Conservation (phyloP, 2,888 invertebrate genomes). For the Acronicta alni region DNA sequence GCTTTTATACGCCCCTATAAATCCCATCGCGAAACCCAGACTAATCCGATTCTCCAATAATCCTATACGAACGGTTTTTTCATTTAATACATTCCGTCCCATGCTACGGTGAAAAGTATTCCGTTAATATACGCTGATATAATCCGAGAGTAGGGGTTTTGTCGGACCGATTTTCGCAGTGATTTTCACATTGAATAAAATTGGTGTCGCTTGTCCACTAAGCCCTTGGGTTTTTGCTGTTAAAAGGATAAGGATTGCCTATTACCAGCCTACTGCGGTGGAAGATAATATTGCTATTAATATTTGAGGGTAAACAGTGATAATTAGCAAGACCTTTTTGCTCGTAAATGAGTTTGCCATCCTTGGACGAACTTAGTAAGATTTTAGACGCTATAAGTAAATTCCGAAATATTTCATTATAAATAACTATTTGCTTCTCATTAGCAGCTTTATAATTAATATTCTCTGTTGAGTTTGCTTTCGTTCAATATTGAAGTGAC, state of each 20-base stretch:
- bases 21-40: background rate
- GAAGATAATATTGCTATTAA: slow-evolving; percentile 44
- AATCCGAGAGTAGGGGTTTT: background rate
- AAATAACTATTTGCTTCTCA: background rate
- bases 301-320: slow-evolving; percentile 26
- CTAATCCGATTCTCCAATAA: slow-evolving; percentile 6
- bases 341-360: slow-evolving; percentile 26
- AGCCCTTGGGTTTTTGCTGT: slow-evolving; percentile 12
- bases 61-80: slow-evolving; percentile 3
- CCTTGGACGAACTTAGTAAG: slow-evolving; percentile 3
- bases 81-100: background rate
- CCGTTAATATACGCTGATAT: background rate
- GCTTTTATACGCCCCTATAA: background rate
- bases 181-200: slow-evolving; percentile 2
- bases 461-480: no score
- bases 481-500: no score
- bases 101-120: background rate
- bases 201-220: background rate
- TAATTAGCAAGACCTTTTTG: slow-evolving; percentile 49
- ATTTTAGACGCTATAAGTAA: slow-evolving; percentile 7
- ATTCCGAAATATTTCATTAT: slow-evolving; percentile 19
- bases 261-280: slow-evolving; percentile 23
- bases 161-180: background rate
- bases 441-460: no score
- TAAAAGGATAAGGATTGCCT: slow-evolving; percentile 21